phyloP scores from a whole-genome alignment of 2,888 invertebrate genomes.

The Philereme transversata region DNA sequence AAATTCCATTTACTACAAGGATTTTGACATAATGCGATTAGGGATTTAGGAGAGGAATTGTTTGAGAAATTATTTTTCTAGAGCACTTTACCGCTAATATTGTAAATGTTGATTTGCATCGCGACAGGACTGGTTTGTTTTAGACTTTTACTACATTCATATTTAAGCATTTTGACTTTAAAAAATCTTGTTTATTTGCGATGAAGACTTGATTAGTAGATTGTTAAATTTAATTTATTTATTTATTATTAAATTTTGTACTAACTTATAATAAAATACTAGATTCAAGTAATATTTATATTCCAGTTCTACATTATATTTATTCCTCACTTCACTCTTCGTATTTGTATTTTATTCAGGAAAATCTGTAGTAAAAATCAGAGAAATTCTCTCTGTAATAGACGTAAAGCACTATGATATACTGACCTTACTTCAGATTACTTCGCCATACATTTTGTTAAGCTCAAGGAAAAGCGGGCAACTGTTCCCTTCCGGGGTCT shows the following conservation, averaged over 20 bases:
- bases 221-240: too few relatives aligned
- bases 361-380: not conserved
- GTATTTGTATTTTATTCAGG: not conserved
- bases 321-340: not conserved
- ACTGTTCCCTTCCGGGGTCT: constrained; percentile 32
- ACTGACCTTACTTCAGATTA: constrained; percentile 10
- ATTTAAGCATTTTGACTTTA: too few relatives aligned
- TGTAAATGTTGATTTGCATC: constrained; percentile 4
- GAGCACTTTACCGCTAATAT: constrained; percentile 11
- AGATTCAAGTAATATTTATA: too few relatives aligned
- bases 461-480: constrained; percentile 4
- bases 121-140: constrained; percentile 10
- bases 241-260: too few relatives aligned
- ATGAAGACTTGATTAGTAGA: too few relatives aligned
- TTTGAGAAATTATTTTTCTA: constrained; percentile 25
- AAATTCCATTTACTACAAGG: constrained; percentile 65
- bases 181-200: too few relatives aligned
- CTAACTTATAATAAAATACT: too few relatives aligned
- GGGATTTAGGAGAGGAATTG: constrained; percentile 34
- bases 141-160: too few relatives aligned
- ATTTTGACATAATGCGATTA: constrained; percentile 63
- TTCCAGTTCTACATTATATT: too few relatives aligned
- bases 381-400: too few relatives aligned
- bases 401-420: not conserved
- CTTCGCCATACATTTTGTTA: constrained; percentile 3